These are phyloP conservation scores for Spea multiplicata DNA, from an alignment of 2,113 vertebrate species.

Conservation along the genomic window DNA sequence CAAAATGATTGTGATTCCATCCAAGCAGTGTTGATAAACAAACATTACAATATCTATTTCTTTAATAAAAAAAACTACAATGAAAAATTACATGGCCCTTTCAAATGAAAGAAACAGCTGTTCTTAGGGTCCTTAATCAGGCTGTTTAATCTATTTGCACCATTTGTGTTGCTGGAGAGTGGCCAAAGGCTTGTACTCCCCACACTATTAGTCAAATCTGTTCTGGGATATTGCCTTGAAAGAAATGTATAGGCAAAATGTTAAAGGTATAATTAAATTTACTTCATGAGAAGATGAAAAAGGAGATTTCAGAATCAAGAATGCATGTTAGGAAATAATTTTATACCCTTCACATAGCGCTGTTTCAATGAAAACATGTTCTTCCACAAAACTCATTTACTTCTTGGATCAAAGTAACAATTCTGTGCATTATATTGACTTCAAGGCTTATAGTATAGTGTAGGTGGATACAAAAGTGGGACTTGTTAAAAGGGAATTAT, in stretches of 20 bases:
- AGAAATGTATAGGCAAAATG: background rate
- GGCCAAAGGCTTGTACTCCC: background rate
- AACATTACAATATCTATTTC: background rate
- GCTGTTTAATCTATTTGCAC: background rate
- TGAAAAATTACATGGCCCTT: no score
- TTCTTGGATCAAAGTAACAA: background rate
- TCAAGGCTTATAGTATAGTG: background rate
- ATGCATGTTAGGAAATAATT: background rate
- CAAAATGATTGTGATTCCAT: background rate
- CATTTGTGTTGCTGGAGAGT: background rate
- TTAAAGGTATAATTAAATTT: background rate
- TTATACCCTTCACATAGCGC: background rate
- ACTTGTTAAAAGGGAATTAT: no score
- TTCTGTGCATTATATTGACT: background rate
- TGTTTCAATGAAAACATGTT: background rate
- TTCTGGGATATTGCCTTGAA: background rate
- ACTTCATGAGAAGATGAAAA: background rate
- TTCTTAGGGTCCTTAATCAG: background rate
- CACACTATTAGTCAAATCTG: background rate
- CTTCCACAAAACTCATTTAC: background rate
- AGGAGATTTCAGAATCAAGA: background rate
- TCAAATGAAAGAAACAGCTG: background rate
- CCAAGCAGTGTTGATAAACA: background rate
- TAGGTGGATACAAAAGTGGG: background rate
- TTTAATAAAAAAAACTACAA: no score